phyloP scores from a whole-genome alignment of 2,113 vertebrate species.

The Paracanthobrama guichenoti region DNA sequence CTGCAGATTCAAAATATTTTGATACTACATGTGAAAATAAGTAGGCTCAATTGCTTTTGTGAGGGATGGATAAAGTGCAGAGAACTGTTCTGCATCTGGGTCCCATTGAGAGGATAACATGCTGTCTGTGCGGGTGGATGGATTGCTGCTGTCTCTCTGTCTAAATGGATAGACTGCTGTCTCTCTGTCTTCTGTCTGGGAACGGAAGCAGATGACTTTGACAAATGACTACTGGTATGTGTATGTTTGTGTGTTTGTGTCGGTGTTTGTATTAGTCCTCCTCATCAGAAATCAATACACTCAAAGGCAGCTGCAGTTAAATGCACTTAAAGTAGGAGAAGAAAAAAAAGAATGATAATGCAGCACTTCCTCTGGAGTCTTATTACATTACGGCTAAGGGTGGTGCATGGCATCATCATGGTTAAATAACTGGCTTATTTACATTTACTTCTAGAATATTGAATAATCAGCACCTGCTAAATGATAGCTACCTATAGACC shows the following conservation, averaged over 20 bases:
- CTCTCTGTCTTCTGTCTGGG: neutral
- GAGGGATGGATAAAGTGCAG: neutral
- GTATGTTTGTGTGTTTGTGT: slow-evolving; percentile 18
- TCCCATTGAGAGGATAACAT: neutral
- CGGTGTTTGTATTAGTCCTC: slow-evolving; percentile 2
- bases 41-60: neutral
- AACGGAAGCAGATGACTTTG: neutral
- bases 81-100: neutral
- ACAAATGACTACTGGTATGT: slow-evolving; percentile 9
- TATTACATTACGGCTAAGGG: neutral
- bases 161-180: neutral
- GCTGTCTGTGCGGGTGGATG: neutral
- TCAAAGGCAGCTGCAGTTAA: neutral
- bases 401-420: neutral
- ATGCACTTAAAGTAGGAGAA: slow-evolving; percentile 24
- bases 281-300: slow-evolving; percentile 33
- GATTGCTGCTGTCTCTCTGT: neutral
- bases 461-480: neutral
- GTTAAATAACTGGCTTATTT: neutral
- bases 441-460: neutral
- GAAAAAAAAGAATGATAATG: slow-evolving; percentile 3
- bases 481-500: neutral
- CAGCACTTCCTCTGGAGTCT: neutral
- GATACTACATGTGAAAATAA: neutral
- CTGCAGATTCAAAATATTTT: neutral